These are phyloP conservation scores for Bombus waltoni DNA, from an alignment of 1,140 invertebrate genomes.

Conservation along the genomic window DNA sequence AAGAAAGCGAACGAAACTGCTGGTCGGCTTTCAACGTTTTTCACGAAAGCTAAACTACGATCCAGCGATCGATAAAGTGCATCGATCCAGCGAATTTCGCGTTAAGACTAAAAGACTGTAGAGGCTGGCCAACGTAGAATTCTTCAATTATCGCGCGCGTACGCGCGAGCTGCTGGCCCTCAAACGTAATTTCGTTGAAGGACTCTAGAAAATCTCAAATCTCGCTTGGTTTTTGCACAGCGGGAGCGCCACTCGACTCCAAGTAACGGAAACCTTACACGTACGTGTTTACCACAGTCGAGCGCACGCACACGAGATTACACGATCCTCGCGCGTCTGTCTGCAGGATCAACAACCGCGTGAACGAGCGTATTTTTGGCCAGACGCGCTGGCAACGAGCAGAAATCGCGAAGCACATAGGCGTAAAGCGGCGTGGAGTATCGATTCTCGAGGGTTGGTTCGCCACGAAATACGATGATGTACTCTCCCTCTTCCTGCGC, in stretches of 20 bases:
- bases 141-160: slow-evolving; percentile 34
- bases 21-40: neutral
- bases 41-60: neutral
- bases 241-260: neutral
- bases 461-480: slow-evolving; percentile 23
- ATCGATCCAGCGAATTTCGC: neutral
- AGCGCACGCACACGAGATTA: neutral
- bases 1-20: neutral
- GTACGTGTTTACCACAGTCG: neutral
- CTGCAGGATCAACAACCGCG: slow-evolving; percentile 50
- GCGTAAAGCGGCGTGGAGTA: slow-evolving; percentile 12
- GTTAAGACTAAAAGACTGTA: neutral
- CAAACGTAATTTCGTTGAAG: slow-evolving; percentile 30
- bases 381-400: slow-evolving; percentile 26
- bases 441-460: slow-evolving; percentile 36
- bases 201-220: slow-evolving; percentile 29
- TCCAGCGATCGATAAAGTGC: neutral
- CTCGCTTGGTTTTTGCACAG: slow-evolving; percentile 25
- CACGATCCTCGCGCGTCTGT: slow-evolving; percentile 9
- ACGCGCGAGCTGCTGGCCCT: neutral
- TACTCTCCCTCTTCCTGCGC: neutral
- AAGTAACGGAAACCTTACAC: slow-evolving; percentile 20
- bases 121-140: neutral
- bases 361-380: slow-evolving; percentile 47
- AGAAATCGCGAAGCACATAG: slow-evolving; percentile 30